These are phyloP conservation scores for Cantharis lateralis DNA, from an alignment of 2,888 invertebrate genomes.

Conservation along the genomic window DNA sequence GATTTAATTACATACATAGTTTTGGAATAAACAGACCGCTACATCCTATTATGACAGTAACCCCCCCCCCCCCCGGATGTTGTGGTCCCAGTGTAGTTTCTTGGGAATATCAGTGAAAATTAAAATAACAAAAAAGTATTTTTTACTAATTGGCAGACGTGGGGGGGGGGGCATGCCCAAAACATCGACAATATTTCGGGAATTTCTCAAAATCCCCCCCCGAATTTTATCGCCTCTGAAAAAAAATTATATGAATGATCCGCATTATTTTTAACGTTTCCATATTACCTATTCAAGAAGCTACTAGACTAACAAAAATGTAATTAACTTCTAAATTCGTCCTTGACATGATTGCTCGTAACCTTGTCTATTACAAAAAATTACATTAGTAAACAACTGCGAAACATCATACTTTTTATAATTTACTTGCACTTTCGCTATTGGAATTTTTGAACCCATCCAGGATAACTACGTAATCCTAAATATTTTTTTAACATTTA, in stretches of 20 bases:
- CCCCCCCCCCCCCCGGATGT: too few relatives aligned
- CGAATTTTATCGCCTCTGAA: too few relatives aligned
- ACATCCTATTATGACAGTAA: background rate
- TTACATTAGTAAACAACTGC: background rate
- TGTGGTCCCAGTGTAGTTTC: background rate
- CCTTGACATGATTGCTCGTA: constrained; percentile 9
- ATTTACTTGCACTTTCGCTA: background rate
- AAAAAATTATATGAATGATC: too few relatives aligned
- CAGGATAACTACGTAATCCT: too few relatives aligned
- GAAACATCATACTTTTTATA: background rate
- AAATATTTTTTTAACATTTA: too few relatives aligned
- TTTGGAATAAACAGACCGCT: background rate
- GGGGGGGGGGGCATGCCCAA: too few relatives aligned
- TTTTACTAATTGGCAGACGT: too few relatives aligned
- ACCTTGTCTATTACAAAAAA: background rate
- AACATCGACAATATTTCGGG: too few relatives aligned
- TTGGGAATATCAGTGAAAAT: background rate
- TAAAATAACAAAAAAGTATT: too few relatives aligned
- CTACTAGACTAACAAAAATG: background rate
- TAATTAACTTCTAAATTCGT: constrained; percentile 31
- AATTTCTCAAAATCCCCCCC: too few relatives aligned
- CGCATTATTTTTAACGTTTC: background rate
- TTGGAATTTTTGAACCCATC: background rate
- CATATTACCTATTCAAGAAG: background rate
- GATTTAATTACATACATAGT: background rate